Evolutionary conservation across 2,113 vertebrate genomes (phyloP).

Genomic region (Tenrec ecaudatus): DNA sequence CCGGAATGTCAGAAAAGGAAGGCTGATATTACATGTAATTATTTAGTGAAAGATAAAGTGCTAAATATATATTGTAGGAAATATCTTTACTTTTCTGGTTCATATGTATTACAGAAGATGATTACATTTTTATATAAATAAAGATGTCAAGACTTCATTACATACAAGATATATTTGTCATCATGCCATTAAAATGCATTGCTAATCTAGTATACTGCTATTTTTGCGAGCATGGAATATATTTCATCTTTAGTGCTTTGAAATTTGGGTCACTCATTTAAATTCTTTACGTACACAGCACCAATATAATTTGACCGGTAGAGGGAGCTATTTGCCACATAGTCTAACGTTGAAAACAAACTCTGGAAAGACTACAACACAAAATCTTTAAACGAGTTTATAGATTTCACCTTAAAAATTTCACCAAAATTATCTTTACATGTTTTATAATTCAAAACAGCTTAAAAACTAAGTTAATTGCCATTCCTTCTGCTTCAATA

Average conservation of each 20-base stretch:
- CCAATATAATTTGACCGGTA: slow-evolving; percentile 33
- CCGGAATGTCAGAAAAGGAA: not conserved
- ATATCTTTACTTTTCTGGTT: not conserved
- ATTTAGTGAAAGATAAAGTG: not conserved
- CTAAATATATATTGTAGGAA: not conserved
- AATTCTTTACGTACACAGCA: not conserved
- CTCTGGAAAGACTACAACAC: not conserved
- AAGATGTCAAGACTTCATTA: not conserved
- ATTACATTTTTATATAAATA: slow-evolving; percentile 15
- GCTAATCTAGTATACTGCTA: slow-evolving; percentile 5
- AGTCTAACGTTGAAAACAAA: slow-evolving; percentile 51
- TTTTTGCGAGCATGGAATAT: not conserved
- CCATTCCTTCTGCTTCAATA: not conserved
- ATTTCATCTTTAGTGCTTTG: not conserved
- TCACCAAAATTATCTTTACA: not conserved
- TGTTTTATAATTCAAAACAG: not conserved
- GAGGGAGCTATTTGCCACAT: slow-evolving; percentile 82
- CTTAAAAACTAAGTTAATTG: not conserved
- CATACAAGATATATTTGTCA: slow-evolving; percentile 28
- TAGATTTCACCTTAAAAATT: not conserved
- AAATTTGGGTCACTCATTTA: slow-evolving; percentile 59
- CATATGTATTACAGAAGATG: not conserved
- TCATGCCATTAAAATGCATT: not conserved
- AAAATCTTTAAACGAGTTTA: slow-evolving; percentile 6
- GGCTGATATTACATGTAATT: not conserved